These are phyloP conservation scores for Danaus chrysippus DNA, from an alignment of 2,888 invertebrate species.

Conservation along the genomic window DNA sequence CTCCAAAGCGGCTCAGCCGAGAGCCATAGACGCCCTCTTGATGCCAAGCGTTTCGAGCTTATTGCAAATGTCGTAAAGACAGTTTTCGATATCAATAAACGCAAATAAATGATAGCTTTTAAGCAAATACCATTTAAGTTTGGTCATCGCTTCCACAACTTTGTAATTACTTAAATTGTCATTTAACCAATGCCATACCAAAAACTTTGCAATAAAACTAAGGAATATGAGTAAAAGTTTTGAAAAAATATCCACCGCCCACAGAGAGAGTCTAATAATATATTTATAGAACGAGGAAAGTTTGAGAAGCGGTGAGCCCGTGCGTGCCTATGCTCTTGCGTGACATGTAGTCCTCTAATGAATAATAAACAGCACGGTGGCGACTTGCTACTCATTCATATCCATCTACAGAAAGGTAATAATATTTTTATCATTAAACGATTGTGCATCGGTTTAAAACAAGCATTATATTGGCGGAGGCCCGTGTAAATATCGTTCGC, in stretches of 20 bases:
- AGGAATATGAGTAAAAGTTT: constrained; percentile 14
- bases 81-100: constrained; percentile 69
- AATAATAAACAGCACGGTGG: constrained; percentile 74
- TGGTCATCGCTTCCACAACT: constrained; percentile 50
- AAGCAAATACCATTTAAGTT: constrained; percentile 45
- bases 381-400: constrained; percentile 73
- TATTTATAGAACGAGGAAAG: constrained; percentile 49
- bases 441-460: constrained; percentile 57
- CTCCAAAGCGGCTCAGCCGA: constrained; percentile 36
- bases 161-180: constrained; percentile 6
- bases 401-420: constrained; percentile 67
- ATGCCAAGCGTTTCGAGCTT: constrained; percentile 54
- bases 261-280: constrained; percentile 39
- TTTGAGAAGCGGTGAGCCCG: constrained; percentile 65
- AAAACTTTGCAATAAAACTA: constrained; percentile 1
- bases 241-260: constrained; percentile 15
- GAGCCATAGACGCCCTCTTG: constrained; percentile 42
- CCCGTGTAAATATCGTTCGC: constrained; percentile 46
- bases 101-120: constrained; percentile 57
- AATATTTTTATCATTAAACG: constrained; percentile 65
- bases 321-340: constrained; percentile 70
- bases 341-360: constrained; percentile 74
- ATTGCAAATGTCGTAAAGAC: constrained; percentile 65
- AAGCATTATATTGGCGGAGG: constrained; percentile 50
- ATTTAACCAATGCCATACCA: background rate